Base-by-base conservation (phyloP, 2,113 vertebrate genomes). In the Corythornis madagascariensis region DNA sequence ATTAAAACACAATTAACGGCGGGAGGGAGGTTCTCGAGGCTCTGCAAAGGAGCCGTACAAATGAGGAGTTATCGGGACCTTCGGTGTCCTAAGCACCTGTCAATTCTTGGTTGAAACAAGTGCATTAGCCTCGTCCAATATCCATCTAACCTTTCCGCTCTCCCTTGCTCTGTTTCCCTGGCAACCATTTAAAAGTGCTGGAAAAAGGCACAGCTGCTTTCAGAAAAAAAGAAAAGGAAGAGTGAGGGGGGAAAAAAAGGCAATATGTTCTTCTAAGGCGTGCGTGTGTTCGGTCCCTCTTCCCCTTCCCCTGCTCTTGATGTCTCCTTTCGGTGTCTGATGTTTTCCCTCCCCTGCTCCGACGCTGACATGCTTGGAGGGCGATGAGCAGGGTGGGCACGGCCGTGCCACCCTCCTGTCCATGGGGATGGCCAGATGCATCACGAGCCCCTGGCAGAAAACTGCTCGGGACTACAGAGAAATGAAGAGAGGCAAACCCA, bases 171-270 rank as follows among this genome's bases (percentile, higher is more conserved):
- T 91, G 97, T 98, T 98, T 97, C 98, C 97, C 82, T 97, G 97
- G 97, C 95, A 98, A 98, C 97, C 97, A 96, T 96, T 97, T 97
- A 96, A 97, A 98, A 97, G 94, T 96, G 93, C 96, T 97, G 96
- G 94, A 80, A 97, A 96, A 97, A 97, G 96, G 95, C 95, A 95
- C 94, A 92, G 95, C 95, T 97, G 96, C 96, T 95, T 97, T 88
- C 45, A 96, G 95, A 47, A n/a, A 70, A 70, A 64, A 83, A 87
- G 88, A 89, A 85, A 93, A 86, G 53, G 72, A 82, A 50, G 61
- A 40, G 29, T 42, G 48, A 73, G 26, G 61, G 16, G 60, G 70
- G 93, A 90, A 70, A 67, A 64, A 48, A 84, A 48, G 72, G 95
- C 95, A 96, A 80, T 35, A 45, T 80, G 86, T 86, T 96, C 92